Conservation (phyloP, 2,888 invertebrate species). For the Subacronicta megacephala region DNA sequence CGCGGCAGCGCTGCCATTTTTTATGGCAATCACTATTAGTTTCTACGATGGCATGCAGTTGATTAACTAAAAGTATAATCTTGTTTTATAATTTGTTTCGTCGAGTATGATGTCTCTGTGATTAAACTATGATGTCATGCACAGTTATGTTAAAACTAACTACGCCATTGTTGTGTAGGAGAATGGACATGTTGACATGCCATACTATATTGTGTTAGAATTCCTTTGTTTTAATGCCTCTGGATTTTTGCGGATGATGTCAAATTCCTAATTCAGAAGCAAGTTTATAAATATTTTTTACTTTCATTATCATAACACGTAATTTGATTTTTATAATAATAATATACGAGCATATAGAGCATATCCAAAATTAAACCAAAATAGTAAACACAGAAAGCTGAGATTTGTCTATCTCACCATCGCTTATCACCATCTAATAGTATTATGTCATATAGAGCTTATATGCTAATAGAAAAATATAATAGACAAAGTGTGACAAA, state of each 20-base stretch:
- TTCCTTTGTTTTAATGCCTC: neutral
- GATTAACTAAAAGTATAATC: slow-evolving; percentile 41
- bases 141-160: slow-evolving; percentile 26
- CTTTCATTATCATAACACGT: neutral
- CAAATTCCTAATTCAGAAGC: neutral
- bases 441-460: too few species aligned
- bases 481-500: too few species aligned
- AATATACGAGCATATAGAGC: too few species aligned
- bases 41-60: slow-evolving; percentile 48
- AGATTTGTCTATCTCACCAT: too few species aligned
- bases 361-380: too few species aligned
- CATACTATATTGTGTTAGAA: neutral
- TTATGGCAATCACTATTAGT: slow-evolving; percentile 51
- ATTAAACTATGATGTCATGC: slow-evolving; percentile 19
- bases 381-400: too few species aligned
- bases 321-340: too few species aligned
- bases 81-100: slow-evolving; percentile 39
- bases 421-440: too few species aligned
- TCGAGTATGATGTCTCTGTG: slow-evolving; percentile 20
- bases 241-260: neutral
- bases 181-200: neutral
- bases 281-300: too few species aligned
- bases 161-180: slow-evolving; percentile 2
- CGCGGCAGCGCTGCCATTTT: slow-evolving; percentile 30
- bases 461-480: too few species aligned